Base-by-base conservation (phyloP, 2,888 invertebrate genomes). In the Leptopilina myrica region DNA sequence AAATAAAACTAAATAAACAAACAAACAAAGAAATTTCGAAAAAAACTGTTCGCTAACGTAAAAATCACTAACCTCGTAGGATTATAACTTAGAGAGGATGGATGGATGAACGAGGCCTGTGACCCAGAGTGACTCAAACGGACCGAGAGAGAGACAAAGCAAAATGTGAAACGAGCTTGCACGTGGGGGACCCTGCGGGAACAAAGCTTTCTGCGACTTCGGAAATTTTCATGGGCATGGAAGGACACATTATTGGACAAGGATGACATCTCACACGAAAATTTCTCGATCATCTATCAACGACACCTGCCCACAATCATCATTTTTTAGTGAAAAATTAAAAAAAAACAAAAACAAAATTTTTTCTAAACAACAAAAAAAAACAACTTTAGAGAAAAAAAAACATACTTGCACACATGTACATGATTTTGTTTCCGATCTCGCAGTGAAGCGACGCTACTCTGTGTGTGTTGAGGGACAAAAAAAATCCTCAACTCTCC, bases 41-140 rank as follows among this genome's bases (percentile, higher is more conserved):
- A 56, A 53, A 56, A 56, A 73, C 56, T 73, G 73, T 73, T 12
- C 53, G 73, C 73, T 89, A 88, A 88, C 87, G 86, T 80, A 86
- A 84, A 86, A 83, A 73, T 86, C 84, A 86, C 87, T 87, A 83
- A 87, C 86, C 88, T 88, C 88, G 89, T 90, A 90, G 90, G 90
- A 87, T 73, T 73, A 73, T 91, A 89, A 90, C 91, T 91, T 91
- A 91, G 87, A 88, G 86, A 84, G 88, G 87, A 89, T 83, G 87
- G 88, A 87, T 85, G 86, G 84, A 87, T 83, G 87, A 87, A 83
- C 87, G 85, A 84, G 85, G 83, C 84, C 84, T 82, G 87, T 85
- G 85, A 87, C 83, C 82, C 85, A 79, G 82, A 78, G 76, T 79
- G 76, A 79, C 64, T 81, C 65, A 79, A 64, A 76, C 76, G 78